phyloP scores from a whole-genome alignment of 2,797 vertebrate species.

The Zalophus californianus region DNA sequence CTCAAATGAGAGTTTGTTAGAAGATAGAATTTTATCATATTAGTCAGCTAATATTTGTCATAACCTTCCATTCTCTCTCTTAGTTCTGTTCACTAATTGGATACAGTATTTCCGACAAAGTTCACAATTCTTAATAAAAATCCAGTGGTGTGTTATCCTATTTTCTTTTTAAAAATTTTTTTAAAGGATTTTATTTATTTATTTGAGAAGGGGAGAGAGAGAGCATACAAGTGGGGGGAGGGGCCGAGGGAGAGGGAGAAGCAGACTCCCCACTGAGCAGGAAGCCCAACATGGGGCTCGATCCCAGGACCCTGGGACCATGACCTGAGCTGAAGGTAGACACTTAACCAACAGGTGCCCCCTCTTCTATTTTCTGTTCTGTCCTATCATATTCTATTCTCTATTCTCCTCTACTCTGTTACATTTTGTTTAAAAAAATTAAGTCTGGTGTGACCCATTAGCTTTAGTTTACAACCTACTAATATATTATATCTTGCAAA shows the following conservation, averaged over 20 bases:
- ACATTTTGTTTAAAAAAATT: background rate
- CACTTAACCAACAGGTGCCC: too few relatives aligned
- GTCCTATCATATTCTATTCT: background rate
- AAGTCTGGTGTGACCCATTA: background rate
- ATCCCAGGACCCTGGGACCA: too few relatives aligned
- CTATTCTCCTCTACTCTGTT: background rate
- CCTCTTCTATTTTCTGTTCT: background rate
- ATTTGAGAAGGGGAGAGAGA: background rate
- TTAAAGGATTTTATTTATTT: background rate
- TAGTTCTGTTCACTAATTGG: background rate
- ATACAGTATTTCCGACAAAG: background rate
- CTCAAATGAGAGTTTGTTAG: slow-evolving; percentile 14
- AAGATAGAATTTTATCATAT: background rate
- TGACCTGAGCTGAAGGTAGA: too few relatives aligned
- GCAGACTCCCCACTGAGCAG: background rate
- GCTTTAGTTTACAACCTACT: slow-evolving; percentile 32
- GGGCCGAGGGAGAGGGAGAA: background rate
- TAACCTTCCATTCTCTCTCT: background rate
- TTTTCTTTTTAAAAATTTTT: background rate
- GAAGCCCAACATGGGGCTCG: background rate
- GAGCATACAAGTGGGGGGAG: background rate
- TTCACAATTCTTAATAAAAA: slow-evolving; percentile 4
- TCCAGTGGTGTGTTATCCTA: background rate
- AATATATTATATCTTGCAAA: background rate
- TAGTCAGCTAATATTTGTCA: background rate